phyloP scores from a whole-genome alignment of 2,113 vertebrate genomes.

The Silurus asotus region DNA sequence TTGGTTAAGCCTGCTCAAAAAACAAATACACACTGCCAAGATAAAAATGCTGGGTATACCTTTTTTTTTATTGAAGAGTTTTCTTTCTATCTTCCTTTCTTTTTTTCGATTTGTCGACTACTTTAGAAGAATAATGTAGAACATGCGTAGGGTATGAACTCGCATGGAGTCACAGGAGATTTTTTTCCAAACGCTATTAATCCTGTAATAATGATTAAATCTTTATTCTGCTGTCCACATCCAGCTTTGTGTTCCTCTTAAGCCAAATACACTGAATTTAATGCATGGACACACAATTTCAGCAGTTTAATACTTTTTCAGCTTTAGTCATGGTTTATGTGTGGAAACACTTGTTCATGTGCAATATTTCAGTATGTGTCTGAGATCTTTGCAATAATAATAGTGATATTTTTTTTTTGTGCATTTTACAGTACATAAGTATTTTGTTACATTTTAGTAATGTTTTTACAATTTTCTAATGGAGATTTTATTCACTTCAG shows the following conservation, averaged over 20 bases:
- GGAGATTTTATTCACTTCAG: too few species aligned
- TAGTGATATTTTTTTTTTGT: too few species aligned
- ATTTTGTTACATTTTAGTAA: too few species aligned
- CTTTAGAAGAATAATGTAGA: background rate
- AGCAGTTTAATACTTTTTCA: too few species aligned
- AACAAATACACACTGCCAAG: background rate
- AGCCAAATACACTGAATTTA: background rate
- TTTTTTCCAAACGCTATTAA: background rate
- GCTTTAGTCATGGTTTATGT: too few species aligned
- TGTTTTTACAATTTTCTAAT: too few species aligned
- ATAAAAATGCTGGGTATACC: background rate
- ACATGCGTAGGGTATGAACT: background rate
- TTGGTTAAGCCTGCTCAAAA: slow-evolving; percentile 22
- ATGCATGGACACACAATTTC: background rate
- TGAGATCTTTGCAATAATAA: too few species aligned
- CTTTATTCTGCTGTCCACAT: background rate
- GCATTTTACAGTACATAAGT: too few species aligned
- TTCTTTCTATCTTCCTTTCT: background rate
- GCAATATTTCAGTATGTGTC: too few species aligned
- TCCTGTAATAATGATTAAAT: background rate
- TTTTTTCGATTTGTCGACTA: background rate
- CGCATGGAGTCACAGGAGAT: too few species aligned
- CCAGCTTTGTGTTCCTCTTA: background rate
- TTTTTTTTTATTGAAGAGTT: background rate
- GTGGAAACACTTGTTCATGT: too few species aligned